Conservation (phyloP, 2,113 vertebrate genomes). For the Platycercus adscitus region DNA sequence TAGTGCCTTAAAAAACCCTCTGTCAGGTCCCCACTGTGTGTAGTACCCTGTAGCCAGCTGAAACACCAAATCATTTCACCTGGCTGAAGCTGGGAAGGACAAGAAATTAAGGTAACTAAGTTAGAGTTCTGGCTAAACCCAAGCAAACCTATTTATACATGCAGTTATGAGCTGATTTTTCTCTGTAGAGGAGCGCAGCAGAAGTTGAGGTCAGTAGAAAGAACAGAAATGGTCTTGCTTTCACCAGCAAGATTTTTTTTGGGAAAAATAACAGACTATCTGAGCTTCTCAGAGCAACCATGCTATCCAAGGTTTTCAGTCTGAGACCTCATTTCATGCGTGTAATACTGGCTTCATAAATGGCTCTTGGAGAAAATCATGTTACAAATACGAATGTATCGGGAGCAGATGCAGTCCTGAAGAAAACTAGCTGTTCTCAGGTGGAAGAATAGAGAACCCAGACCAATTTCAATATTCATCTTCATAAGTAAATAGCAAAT, state of each 20-base stretch:
- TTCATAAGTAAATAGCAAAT: background rate
- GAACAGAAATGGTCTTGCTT: background rate
- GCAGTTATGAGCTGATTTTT: background rate
- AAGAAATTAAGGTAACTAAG: background rate
- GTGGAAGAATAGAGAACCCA: background rate
- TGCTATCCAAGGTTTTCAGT: background rate
- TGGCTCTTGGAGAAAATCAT: background rate
- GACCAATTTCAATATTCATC: background rate
- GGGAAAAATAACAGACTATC: background rate
- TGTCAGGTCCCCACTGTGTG: background rate
- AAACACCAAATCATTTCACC: background rate
- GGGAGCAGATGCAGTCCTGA: background rate
- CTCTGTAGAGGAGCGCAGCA: background rate
- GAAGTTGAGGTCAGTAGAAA: background rate
- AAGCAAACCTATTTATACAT: background rate
- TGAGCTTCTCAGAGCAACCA: background rate
- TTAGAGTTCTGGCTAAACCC: background rate
- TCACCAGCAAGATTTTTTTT: background rate
- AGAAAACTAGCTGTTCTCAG: background rate
- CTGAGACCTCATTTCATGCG: background rate
- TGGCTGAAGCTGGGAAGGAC: background rate
- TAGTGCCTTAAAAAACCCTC: background rate
- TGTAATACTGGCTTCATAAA: background rate
- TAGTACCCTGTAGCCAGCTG: background rate
- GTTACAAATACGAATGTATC: background rate